Conservation (phyloP, 2,113 vertebrate species). For the Xiphorhynchus elegans region DNA sequence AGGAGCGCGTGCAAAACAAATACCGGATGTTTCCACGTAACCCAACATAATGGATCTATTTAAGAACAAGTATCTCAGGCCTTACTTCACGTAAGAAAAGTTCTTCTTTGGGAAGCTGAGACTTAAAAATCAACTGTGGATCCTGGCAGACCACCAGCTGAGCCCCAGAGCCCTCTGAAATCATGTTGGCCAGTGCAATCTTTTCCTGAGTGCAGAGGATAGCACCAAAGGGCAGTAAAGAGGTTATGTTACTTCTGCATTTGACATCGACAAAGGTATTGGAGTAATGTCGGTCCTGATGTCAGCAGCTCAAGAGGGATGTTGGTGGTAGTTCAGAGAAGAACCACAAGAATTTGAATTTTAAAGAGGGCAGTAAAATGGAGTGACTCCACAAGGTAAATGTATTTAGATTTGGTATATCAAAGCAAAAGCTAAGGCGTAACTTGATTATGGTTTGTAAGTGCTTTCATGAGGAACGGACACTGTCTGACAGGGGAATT, state of each 20-base stretch:
- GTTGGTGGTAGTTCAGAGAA: background rate
- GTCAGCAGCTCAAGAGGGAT: background rate
- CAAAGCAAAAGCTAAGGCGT: slow-evolving; percentile 18
- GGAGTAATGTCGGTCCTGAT: background rate
- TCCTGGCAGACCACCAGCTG: background rate
- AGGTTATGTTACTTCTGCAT: background rate
- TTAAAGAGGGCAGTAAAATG: background rate
- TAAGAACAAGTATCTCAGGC: background rate
- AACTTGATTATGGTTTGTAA: slow-evolving; percentile 39
- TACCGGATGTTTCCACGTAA: background rate
- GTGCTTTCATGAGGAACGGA: slow-evolving; percentile 4
- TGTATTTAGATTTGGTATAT: slow-evolving; percentile 11
- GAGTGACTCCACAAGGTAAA: background rate
- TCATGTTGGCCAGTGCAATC: accelerated
- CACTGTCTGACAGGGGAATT: background rate
- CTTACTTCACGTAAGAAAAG: background rate
- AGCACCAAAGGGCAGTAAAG: background rate
- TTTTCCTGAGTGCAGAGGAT: background rate
- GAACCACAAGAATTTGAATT: background rate
- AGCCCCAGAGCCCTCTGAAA: background rate
- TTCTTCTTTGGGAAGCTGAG: background rate
- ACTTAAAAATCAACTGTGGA: background rate
- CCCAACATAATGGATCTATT: background rate
- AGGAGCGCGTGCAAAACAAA: background rate
- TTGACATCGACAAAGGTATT: background rate